Evolutionary conservation across 2,888 invertebrate species (phyloP).

Genomic region (Endotricha flammealis): DNA sequence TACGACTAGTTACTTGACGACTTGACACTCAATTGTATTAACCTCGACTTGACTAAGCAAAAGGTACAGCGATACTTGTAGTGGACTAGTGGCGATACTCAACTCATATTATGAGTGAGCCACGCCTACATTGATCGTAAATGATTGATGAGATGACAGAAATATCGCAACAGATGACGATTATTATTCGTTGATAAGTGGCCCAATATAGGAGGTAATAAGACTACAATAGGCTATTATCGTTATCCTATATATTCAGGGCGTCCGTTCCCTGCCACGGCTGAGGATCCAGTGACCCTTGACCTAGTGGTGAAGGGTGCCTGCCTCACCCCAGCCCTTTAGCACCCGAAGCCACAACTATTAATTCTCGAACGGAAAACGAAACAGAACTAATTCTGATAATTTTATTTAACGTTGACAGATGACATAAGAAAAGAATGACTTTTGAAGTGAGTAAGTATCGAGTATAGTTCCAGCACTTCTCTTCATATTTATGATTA

Average conservation of each 20-base stretch:
- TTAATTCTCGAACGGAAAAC: constrained; percentile 25
- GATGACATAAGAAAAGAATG: too few species aligned
- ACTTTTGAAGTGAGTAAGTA: too few species aligned
- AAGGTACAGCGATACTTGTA: too few species aligned
- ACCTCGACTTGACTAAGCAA: too few species aligned
- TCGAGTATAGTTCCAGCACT: too few species aligned
- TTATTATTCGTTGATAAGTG: constrained; percentile 37
- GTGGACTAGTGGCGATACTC: too few species aligned
- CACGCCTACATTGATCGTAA: too few species aligned
- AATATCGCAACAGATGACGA: constrained; percentile 24
- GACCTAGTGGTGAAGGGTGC: constrained; percentile 43
- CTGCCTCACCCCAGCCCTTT: constrained; percentile 24
- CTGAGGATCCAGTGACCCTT: constrained; percentile 49
- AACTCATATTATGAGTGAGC: too few species aligned
- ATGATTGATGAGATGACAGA: constrained; percentile 23
- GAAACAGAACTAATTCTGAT: neutral
- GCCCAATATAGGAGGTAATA: constrained; percentile 45
- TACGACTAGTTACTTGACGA: too few species aligned
- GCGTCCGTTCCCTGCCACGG: constrained; percentile 27
- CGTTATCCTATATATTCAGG: constrained; percentile 47
- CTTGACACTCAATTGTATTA: too few species aligned
- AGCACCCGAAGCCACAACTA: constrained; percentile 31
- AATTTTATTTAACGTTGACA: too few species aligned
- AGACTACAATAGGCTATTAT: constrained; percentile 48
- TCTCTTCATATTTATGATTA: too few species aligned